Conservation (phyloP, 2,888 invertebrate genomes). For the Hetaerina titia region DNA sequence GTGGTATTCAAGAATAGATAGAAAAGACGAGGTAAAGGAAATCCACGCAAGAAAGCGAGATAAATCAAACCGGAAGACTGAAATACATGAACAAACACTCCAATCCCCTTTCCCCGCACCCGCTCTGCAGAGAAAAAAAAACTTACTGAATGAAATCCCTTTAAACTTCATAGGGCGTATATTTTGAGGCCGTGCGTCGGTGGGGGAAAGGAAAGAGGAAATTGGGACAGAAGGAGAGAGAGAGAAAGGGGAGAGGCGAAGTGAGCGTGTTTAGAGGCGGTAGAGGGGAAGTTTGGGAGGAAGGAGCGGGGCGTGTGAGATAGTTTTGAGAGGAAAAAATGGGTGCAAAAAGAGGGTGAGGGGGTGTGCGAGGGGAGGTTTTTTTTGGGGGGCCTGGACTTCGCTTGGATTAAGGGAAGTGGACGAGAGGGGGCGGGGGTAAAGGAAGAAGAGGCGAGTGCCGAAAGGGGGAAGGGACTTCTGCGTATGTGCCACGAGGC, state of each 20-base stretch:
- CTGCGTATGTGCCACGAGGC: slow-evolving; percentile 18
- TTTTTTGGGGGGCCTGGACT: neutral
- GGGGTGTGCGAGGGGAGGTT: neutral
- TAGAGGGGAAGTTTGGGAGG: neutral
- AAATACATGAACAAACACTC: neutral
- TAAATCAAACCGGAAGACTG: neutral
- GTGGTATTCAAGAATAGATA: no score
- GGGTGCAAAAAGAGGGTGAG: neutral
- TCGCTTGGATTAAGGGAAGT: slow-evolving; percentile 21
- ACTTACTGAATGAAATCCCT: neutral
- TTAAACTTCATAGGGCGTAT: neutral
- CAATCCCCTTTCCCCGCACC: neutral
- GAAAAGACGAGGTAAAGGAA: neutral
- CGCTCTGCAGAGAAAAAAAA: neutral
- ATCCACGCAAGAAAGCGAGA: neutral
- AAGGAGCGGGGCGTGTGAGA: neutral
- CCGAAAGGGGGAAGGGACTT: neutral
- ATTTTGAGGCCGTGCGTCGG: neutral
- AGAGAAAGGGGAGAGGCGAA: neutral
- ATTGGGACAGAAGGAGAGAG: neutral
- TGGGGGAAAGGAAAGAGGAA: neutral
- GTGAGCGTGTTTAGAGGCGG: neutral
- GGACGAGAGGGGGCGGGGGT: neutral
- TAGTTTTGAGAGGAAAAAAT: neutral
- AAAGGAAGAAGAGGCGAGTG: neutral